Conservation (phyloP, 2,888 invertebrate species). For the Rhogogaster chlorosoma region DNA sequence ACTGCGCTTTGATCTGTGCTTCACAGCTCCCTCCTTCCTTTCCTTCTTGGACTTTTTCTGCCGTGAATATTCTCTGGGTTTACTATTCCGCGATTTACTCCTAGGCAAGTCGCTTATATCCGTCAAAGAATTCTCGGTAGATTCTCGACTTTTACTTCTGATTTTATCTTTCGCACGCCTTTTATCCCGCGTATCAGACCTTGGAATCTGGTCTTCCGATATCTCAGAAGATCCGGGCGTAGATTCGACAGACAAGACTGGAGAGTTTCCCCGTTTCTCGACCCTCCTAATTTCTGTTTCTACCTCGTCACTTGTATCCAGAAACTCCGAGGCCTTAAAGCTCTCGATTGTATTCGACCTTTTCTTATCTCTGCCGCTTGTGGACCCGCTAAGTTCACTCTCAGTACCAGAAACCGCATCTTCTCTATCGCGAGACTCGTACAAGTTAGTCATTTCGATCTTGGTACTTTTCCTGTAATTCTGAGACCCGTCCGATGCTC, state of each 20-base stretch:
- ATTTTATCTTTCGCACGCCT: background rate
- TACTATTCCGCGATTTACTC: background rate
- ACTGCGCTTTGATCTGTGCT: conserved; percentile 39
- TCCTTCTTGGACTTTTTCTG: background rate
- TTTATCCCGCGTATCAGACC: background rate
- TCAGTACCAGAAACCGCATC: background rate
- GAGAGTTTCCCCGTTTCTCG: background rate
- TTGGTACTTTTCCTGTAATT: conserved; percentile 59
- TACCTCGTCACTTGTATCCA: background rate
- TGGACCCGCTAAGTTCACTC: background rate
- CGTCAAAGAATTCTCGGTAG: conserved; percentile 27
- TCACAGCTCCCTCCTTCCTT: background rate
- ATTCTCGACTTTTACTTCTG: background rate
- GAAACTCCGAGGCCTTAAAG: background rate
- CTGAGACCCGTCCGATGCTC: background rate
- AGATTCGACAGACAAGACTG: background rate
- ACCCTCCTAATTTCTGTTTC: conserved; percentile 49
- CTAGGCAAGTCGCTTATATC: conserved; percentile 18
- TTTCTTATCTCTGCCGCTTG: background rate
- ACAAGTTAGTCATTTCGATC: conserved; percentile 65
- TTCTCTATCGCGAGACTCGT: background rate
- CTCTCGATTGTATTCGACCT: background rate
- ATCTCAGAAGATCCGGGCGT: background rate
- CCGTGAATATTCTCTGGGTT: background rate
- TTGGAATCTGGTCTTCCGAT: background rate